phyloP scores from a whole-genome alignment of 2,113 vertebrate species.

The Lasiurus borealis region DNA sequence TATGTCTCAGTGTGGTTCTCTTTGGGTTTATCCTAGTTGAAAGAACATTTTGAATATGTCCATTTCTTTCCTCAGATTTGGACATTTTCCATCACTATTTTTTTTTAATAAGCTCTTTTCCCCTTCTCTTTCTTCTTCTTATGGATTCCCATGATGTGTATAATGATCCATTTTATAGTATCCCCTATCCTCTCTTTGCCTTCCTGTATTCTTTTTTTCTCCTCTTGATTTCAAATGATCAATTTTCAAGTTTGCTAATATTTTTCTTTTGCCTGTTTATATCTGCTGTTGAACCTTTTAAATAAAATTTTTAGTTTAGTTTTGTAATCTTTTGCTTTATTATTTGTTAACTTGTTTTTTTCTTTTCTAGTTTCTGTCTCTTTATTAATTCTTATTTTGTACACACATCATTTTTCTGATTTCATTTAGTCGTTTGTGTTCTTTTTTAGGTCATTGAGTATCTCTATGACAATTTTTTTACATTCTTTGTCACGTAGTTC shows the following conservation, averaged over 20 bases:
- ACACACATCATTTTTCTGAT: neutral
- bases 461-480: neutral
- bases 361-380: neutral
- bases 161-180: neutral
- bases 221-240: neutral
- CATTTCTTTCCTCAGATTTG: slow-evolving; percentile 29
- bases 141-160: neutral
- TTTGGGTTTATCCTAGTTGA: neutral
- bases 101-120: neutral
- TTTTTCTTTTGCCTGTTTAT: neutral
- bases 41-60: neutral
- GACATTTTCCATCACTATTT: neutral
- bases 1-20: neutral
- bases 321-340: slow-evolving; percentile 20
- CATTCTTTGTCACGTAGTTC: neutral
- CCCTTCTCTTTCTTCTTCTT: neutral
- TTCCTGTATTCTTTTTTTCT: neutral
- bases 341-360: neutral
- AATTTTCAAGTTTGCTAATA: neutral
- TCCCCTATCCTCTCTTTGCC: neutral
- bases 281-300: neutral
- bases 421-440: neutral
- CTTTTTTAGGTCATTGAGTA: neutral
- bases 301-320: neutral
- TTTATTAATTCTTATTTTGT: neutral